These are phyloP conservation scores for Nestor notabilis DNA, from an alignment of 2,113 vertebrate species.

Conservation along the genomic window DNA sequence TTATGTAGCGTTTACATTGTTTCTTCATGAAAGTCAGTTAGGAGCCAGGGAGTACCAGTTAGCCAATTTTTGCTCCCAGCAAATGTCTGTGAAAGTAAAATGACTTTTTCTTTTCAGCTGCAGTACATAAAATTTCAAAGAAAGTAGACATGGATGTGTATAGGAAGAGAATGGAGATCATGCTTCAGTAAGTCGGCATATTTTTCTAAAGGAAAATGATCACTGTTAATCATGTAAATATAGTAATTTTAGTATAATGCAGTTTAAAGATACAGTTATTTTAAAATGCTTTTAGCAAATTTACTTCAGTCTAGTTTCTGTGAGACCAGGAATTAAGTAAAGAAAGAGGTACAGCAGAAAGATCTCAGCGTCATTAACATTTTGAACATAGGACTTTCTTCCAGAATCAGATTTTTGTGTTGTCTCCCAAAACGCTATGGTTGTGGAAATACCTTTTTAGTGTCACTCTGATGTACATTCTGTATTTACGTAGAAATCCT, in stretches of 20 bases:
- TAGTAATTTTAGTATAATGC: neutral
- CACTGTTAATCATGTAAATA: neutral
- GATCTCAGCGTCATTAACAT: neutral
- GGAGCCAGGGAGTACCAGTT: neutral
- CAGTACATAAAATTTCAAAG: conserved; percentile 75
- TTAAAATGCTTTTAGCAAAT: neutral
- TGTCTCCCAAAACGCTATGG: neutral
- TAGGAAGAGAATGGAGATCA: conserved; percentile 85
- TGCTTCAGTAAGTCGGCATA: conserved; percentile 88
- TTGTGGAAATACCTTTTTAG: neutral
- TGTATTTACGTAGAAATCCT: neutral
- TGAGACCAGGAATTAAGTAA: neutral
- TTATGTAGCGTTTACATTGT: neutral
- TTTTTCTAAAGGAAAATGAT: neutral
- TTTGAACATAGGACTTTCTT: neutral
- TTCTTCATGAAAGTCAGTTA: neutral
- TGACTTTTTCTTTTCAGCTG: conserved; percentile 47
- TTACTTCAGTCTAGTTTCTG: neutral
- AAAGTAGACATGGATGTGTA: conserved; percentile 85
- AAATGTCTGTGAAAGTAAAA: neutral
- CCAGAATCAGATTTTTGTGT: neutral
- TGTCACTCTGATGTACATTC: neutral
- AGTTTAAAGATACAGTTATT: neutral
- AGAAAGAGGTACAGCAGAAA: neutral
- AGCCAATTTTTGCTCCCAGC: neutral